Evolutionary conservation across 2,888 invertebrate genomes (phyloP), one percentile per base, ranked within the genome.

Genomic region (Rhaphigaster nebulosa): DNA sequence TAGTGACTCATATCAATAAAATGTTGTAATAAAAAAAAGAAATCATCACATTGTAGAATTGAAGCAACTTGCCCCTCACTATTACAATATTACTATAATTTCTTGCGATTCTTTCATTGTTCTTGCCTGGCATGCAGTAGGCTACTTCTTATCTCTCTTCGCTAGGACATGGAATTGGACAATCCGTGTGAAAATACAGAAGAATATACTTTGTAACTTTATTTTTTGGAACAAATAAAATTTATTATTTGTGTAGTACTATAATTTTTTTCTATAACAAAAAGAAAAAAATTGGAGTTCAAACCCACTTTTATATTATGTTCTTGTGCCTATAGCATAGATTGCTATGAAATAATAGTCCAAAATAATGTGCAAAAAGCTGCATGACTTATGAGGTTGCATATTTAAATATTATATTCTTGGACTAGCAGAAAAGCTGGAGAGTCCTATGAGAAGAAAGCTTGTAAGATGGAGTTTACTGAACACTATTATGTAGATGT

Each of bases 1-100:
- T 88, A 90, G 91, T 91, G 90, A 91, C 91, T 91, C 91, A 91
- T 91, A 91, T 91, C 91, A 91, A 91, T 91, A 91, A 90, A 45
- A 90, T 90, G 45, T 52, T 80, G 34, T 90, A 80, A 54, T 90
- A 90, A 56, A 84, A 87, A 80, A 54, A 41, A 45, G 34, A 20
- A n/a, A 65, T 65, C 3, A 89, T 38, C 41, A 45, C 84, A n/a
- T 45, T n/a, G 84, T 84, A 84, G 84, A 84, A 84, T 45, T 26
- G 20, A 84, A 84, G 45, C 84, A 84, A 84, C 45, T 45, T 26
- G n/a, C 45, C 26, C 45, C 41, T 80, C 80, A 41, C 80, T 38
- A 2, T 76, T 38, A 70, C 65, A 70, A 13, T 70, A 13, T 70
- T 70, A 38, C 41, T 18, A n/a, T 45, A 84, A 84, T 50, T 45